Evolutionary conservation across 2,797 vertebrate species (phyloP).

Genomic region (Psittacula derbiana): DNA sequence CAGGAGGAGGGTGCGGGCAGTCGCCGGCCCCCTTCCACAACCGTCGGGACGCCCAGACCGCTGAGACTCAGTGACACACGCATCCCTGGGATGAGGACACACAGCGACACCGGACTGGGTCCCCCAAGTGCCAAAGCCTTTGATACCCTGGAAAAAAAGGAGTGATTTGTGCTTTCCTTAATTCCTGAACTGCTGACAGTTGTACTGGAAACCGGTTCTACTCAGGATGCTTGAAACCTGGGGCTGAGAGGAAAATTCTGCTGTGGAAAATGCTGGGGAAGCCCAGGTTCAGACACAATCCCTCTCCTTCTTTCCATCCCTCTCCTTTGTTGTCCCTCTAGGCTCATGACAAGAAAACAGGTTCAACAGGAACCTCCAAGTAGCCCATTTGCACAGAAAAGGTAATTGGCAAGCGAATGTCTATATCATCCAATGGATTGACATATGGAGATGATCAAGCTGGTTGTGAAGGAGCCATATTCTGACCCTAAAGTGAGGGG

Average conservation of each 20-base stretch:
- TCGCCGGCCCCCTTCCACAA: background rate
- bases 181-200: background rate
- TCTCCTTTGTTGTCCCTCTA: background rate
- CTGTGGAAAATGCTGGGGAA: background rate
- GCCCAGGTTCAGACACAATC: background rate
- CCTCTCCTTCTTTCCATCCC: background rate
- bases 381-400: background rate
- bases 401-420: background rate
- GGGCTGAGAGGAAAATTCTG: background rate
- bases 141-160: fast-evolving
- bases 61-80: background rate
- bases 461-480: background rate
- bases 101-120: fast-evolving
- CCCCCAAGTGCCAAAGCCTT: background rate
- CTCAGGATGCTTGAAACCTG: background rate
- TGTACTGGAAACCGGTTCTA: background rate
- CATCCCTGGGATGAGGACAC: background rate
- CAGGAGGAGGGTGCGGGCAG: background rate
- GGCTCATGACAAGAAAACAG: background rate
- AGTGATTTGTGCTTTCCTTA: background rate
- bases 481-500: background rate
- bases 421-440: background rate
- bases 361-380: background rate
- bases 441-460: background rate
- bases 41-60: fast-evolving